Evolutionary conservation across 2,888 invertebrate species (phyloP).

Genomic region (Diadegma fenestrale): DNA sequence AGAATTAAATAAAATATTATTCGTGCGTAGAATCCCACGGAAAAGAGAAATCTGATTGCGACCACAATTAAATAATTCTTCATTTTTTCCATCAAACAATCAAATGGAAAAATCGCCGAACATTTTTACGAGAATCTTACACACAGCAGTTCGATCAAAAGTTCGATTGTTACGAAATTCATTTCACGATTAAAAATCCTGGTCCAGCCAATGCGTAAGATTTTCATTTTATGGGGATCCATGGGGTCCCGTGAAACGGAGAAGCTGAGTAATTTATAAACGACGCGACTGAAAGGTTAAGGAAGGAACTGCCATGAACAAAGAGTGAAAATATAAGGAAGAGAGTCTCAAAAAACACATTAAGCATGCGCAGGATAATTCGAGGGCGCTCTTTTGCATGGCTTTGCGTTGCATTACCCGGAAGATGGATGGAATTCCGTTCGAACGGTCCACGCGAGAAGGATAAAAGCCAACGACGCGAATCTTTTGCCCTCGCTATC

Average conservation of each 20-base stretch:
- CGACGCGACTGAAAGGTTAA: constrained; percentile 14
- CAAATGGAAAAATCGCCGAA: neutral
- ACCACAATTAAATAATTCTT: neutral
- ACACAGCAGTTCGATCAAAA: neutral
- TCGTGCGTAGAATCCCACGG: neutral
- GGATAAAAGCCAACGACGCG: constrained; percentile 71
- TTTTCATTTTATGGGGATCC: neutral
- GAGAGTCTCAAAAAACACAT: constrained; percentile 13
- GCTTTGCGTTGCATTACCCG: constrained; percentile 70
- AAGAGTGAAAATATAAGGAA: neutral
- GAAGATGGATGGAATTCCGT: constrained; percentile 76
- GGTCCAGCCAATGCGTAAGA: constrained; percentile 2
- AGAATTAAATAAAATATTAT: neutral
- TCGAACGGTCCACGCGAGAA: constrained; percentile 68
- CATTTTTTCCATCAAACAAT: neutral
- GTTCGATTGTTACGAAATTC: neutral
- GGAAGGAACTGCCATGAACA: neutral
- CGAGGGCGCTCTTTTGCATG: constrained; percentile 31
- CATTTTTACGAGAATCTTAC: neutral
- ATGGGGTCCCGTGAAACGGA: neutral
- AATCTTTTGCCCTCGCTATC: constrained; percentile 63
- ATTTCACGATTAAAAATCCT: neutral
- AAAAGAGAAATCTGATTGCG: neutral
- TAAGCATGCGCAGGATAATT: constrained; percentile 9
- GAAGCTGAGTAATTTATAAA: constrained; percentile 21